These are phyloP conservation scores for Disparrhopalites patrizii DNA, from an alignment of 2,888 invertebrate genomes.

Conservation along the genomic window DNA sequence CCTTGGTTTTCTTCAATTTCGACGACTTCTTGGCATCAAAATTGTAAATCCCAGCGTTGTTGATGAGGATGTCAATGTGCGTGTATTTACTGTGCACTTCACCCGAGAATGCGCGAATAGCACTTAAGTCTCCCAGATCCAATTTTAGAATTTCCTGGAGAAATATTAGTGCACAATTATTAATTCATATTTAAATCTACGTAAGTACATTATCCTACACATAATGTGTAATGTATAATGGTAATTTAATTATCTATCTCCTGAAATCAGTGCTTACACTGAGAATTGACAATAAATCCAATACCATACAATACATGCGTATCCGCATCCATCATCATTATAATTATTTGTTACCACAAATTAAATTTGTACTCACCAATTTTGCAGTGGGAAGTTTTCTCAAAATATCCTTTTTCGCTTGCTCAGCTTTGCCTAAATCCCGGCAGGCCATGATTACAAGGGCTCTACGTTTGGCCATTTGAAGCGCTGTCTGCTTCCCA, in stretches of 20 bases:
- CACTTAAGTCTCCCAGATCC: conserved; percentile 67
- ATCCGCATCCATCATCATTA: no score
- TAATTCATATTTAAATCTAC: no score
- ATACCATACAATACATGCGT: no score
- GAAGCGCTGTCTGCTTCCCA: not conserved
- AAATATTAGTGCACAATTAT: no score
- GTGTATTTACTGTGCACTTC: conserved; percentile 56
- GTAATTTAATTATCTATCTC: no score
- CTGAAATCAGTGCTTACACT: no score
- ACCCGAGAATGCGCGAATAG: conserved; percentile 68
- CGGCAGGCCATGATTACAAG: conserved; percentile 3
- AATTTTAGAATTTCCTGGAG: conserved; percentile 55
- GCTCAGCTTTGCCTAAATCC: not conserved
- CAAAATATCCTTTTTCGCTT: not conserved
- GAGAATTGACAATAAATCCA: no score
- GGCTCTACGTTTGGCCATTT: not conserved
- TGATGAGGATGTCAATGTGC: conserved; percentile 68
- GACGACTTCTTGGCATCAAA: not conserved
- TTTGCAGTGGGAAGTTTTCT: not conserved
- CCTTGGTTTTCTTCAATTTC: conserved; percentile 58
- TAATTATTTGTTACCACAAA: no score
- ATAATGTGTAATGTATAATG: no score
- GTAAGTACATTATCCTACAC: no score
- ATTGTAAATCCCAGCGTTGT: conserved; percentile 70
- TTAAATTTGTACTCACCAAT: not conserved